phyloP scores from a whole-genome alignment of 2,888 invertebrate species.

The Chouioia cunea region DNA sequence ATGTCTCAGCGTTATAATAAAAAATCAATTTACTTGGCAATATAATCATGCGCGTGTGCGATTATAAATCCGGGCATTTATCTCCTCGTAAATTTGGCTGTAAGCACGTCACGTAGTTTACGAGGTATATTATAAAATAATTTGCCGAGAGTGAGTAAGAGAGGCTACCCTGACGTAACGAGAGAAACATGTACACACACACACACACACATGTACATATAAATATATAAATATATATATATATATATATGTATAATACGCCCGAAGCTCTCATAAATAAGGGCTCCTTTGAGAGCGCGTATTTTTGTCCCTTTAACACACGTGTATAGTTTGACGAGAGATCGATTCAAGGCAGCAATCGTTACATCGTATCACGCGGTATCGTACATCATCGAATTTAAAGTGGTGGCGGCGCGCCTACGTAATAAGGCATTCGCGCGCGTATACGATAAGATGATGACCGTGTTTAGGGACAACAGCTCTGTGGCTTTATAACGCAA shows the following conservation, averaged over 20 bases:
- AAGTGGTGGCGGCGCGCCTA: slow-evolving; percentile 18
- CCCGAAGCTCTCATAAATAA: slow-evolving; percentile 39
- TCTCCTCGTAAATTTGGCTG: slow-evolving; percentile 31
- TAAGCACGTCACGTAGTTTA: slow-evolving; percentile 15
- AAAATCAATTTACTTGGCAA: slow-evolving; percentile 30
- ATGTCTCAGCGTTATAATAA: slow-evolving; percentile 9
- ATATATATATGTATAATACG: not conserved
- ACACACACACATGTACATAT: too few relatives aligned
- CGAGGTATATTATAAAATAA: slow-evolving; percentile 41
- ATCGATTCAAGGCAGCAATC: not conserved
- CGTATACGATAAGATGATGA: slow-evolving; percentile 36
- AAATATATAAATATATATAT: too few relatives aligned
- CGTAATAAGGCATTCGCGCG: slow-evolving; percentile 15
- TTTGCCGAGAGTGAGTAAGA: slow-evolving; percentile 17
- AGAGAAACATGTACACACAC: not conserved
- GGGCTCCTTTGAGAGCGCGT: not conserved
- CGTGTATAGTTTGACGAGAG: too few relatives aligned
- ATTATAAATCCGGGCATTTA: slow-evolving; percentile 33
- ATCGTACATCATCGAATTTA: slow-evolving; percentile 42
- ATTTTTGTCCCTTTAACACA: slow-evolving; percentile 24
- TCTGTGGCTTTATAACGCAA: too few relatives aligned
- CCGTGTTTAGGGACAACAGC: slow-evolving; percentile 32
- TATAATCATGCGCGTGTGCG: slow-evolving; percentile 27
- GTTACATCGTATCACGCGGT: not conserved
- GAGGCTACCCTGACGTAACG: slow-evolving; percentile 37